Conservation (phyloP, 2,797 vertebrate genomes). For the Glossophaga mutica region DNA sequence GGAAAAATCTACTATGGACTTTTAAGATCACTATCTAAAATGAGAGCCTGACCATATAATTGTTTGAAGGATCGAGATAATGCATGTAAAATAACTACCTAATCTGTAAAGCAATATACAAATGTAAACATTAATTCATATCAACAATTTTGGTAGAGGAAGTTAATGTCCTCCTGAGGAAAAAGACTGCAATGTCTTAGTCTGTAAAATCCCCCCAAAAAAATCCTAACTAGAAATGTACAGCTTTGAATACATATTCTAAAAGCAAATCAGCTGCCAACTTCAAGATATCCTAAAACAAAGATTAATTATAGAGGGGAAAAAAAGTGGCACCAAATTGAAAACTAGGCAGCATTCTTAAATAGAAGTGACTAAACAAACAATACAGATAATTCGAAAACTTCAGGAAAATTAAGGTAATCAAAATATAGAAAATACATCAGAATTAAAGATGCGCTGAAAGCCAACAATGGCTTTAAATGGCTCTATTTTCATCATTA, state of each 20-base stretch:
- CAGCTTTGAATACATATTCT: background rate
- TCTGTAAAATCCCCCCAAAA: background rate
- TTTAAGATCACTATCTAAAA: slow-evolving; percentile 22
- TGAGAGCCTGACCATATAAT: background rate
- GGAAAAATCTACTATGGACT: background rate
- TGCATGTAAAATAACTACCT: background rate
- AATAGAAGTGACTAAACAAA: background rate
- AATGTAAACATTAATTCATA: background rate
- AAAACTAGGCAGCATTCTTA: background rate
- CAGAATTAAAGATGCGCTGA: background rate
- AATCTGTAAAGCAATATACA: background rate
- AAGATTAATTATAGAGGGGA: background rate
- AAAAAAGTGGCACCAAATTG: background rate
- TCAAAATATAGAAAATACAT: background rate
- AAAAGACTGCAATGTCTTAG: background rate
- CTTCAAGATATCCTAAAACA: background rate
- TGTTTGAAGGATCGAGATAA: background rate
- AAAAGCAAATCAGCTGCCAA: background rate
- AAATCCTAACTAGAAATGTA: slow-evolving; percentile 3
- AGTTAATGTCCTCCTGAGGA: background rate
- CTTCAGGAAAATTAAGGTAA: slow-evolving; percentile 13
- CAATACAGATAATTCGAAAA: background rate
- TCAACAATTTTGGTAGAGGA: background rate
- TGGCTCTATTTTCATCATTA: background rate
- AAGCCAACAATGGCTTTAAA: background rate